Conservation (phyloP, 2,797 vertebrate genomes). For the Eospalax fontanierii region DNA sequence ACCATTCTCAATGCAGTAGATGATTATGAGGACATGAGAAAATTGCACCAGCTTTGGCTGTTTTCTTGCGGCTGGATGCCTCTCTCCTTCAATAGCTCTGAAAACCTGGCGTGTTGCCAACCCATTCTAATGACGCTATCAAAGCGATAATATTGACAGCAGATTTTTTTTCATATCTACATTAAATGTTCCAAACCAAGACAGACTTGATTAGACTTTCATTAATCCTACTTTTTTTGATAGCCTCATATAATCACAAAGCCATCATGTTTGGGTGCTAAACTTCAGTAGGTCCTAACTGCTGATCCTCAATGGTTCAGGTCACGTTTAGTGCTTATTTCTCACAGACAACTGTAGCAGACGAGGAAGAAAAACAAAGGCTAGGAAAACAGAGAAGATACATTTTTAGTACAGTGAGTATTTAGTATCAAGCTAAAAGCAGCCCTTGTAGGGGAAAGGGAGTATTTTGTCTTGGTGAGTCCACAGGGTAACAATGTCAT, state of each 20-base stretch:
- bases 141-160: background rate
- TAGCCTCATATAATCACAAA: background rate
- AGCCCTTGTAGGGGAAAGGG: constrained; percentile 52
- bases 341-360: constrained; percentile 45
- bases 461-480: constrained; percentile 79
- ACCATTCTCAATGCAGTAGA: background rate
- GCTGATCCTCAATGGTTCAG: background rate
- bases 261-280: background rate
- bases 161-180: background rate
- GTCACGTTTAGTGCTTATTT: constrained; percentile 39
- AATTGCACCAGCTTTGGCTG: too few relatives aligned
- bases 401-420: constrained; percentile 60
- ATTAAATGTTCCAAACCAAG: constrained; percentile 47
- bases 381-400: constrained; percentile 55
- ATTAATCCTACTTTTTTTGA: background rate
- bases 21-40: background rate
- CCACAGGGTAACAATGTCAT: constrained; percentile 76
- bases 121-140: background rate
- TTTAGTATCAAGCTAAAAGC: constrained; percentile 67
- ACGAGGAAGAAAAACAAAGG: constrained; percentile 72
- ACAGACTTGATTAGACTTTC: constrained; percentile 21
- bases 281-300: background rate
- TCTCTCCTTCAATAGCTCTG: background rate
- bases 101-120: background rate
- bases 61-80: background rate